Conservation (phyloP, 2,888 invertebrate species). For the Strigamia maritima region DNA sequence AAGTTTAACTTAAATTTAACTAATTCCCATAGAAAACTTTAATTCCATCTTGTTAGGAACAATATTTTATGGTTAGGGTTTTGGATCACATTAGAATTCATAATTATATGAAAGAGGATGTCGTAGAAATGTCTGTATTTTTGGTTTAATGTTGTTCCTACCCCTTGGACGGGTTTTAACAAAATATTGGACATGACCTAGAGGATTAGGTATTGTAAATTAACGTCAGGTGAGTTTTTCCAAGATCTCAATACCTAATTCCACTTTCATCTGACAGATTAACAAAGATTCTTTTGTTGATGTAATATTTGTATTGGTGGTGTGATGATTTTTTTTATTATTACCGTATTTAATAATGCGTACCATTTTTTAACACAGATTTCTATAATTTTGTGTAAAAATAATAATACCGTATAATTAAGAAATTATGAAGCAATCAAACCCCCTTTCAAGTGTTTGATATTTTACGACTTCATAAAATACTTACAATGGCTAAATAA, state of each 20-base stretch:
- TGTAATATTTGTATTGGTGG: neutral
- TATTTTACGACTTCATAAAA: too few relatives aligned
- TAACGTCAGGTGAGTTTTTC: neutral
- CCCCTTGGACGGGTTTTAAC: neutral
- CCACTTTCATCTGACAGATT: neutral
- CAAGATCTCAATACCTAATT: neutral
- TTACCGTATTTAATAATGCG: too few relatives aligned
- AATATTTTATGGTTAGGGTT: neutral
- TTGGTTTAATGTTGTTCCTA: neutral
- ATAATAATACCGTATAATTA: too few relatives aligned
- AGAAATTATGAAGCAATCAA: too few relatives aligned
- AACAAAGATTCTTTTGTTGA: slow-evolving; percentile 2
- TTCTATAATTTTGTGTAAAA: neutral
- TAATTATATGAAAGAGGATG: too few relatives aligned
- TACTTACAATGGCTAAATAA: too few relatives aligned
- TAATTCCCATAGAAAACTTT: neutral
- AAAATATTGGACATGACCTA: neutral
- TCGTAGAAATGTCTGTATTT: neutral
- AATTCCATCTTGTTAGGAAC: neutral
- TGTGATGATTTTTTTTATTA: neutral
- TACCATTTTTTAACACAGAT: neutral
- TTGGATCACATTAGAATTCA: neutral
- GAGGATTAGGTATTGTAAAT: neutral
- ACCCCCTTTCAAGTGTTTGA: too few relatives aligned
- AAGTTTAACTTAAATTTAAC: neutral